Conservation (phyloP, 1,140 invertebrate species). For the Solenopsis invicta region DNA sequence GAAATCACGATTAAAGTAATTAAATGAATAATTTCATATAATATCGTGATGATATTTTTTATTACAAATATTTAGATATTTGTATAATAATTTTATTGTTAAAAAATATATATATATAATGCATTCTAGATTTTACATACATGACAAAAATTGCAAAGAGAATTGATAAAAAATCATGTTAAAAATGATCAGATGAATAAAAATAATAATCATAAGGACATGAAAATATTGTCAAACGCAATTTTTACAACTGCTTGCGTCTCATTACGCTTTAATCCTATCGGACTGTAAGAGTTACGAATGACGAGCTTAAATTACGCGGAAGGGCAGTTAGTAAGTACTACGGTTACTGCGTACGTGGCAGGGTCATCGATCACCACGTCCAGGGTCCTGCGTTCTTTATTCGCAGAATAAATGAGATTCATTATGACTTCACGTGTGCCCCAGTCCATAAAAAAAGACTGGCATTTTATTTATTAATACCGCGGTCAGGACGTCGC, state of each 20-base stretch:
- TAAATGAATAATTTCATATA: not conserved
- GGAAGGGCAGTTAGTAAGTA: slow-evolving; percentile 67
- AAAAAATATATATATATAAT: not conserved
- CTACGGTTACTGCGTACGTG: slow-evolving; percentile 61
- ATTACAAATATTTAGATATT: not conserved
- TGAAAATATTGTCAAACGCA: slow-evolving; percentile 7
- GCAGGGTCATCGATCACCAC: slow-evolving; percentile 70
- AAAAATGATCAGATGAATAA: not conserved
- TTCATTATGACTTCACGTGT: slow-evolving; percentile 72
- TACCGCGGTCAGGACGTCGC: slow-evolving; percentile 26
- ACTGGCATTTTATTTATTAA: slow-evolving; percentile 73
- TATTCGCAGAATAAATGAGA: slow-evolving; percentile 74
- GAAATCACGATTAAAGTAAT: not conserved
- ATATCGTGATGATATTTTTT: not conserved
- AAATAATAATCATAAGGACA: not conserved
- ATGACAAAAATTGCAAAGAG: not conserved
- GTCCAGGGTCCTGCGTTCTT: slow-evolving; percentile 68
- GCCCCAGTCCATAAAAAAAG: slow-evolving; percentile 44
- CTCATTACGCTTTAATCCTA: slow-evolving; percentile 48
- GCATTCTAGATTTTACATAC: not conserved
- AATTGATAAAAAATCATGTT: not conserved
- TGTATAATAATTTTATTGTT: not conserved
- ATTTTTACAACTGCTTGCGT: slow-evolving; percentile 1
- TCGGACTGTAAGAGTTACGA: slow-evolving; percentile 51
- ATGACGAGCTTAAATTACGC: slow-evolving; percentile 73